These are phyloP conservation scores for Protophormia terraenovae DNA, from an alignment of 2,888 invertebrate species.

Conservation along the genomic window DNA sequence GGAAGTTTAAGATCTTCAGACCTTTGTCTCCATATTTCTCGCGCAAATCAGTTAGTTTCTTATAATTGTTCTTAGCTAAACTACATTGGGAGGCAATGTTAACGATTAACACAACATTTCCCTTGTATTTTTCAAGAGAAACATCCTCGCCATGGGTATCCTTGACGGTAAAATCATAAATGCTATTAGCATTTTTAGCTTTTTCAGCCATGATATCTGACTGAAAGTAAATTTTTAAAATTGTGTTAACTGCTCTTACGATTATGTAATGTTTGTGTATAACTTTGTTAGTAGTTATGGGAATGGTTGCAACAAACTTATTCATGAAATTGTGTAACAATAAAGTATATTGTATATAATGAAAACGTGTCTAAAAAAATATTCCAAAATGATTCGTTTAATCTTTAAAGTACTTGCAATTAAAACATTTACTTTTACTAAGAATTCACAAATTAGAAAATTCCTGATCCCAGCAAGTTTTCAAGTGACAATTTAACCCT, in stretches of 20 bases:
- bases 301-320: too few relatives aligned
- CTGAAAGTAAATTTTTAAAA: conserved; percentile 71
- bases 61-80: conserved; percentile 89
- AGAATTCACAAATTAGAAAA: too few relatives aligned
- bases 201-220: conserved; percentile 76
- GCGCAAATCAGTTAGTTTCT: conserved; percentile 88
- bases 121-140: conserved; percentile 85
- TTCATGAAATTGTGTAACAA: too few relatives aligned
- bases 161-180: conserved; percentile 89
- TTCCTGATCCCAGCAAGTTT: too few relatives aligned
- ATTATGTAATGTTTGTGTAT: too few relatives aligned
- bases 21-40: conserved; percentile 84
- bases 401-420: too few relatives aligned
- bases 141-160: conserved; percentile 89
- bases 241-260: not conserved
- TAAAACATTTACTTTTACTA: too few relatives aligned
- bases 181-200: conserved; percentile 82
- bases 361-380: too few relatives aligned
- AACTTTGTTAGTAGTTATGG: too few relatives aligned
- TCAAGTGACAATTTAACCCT: too few relatives aligned
- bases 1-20: conserved; percentile 90
- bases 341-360: too few relatives aligned
- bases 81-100: conserved; percentile 94
- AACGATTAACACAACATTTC: conserved; percentile 89
- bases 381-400: too few relatives aligned